A percentile compares a stretch with the other conserved stretches of the same genome.
phyloP scores from a whole-genome alignment of 92 coral and sea anemone genomes.

The Zoanthus sansibaricus region DNA sequence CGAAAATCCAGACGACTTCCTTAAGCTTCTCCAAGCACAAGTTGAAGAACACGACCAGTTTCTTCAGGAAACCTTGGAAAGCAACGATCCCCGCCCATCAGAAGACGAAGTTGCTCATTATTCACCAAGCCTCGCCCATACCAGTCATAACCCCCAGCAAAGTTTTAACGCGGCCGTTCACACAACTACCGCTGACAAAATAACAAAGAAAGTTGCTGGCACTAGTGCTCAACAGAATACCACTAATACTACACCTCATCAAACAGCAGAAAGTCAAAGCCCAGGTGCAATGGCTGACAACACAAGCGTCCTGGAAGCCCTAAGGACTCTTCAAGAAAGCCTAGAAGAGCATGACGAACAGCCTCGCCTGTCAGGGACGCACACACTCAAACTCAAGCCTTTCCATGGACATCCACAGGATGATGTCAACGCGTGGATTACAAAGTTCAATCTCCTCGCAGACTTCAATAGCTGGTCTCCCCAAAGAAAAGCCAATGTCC shows the following conservation, averaged over 20 bases:
- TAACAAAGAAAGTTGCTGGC: no score
- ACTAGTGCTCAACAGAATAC: not conserved
- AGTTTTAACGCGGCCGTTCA: no score
- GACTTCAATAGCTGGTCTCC: not conserved
- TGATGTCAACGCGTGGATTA: not conserved
- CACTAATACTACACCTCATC: not conserved
- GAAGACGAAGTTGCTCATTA: no score
- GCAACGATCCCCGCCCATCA: not conserved
- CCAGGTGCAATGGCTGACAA: not conserved
- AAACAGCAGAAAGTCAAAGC: no score
- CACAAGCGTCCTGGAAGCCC: not conserved
- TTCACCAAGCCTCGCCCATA: not conserved
- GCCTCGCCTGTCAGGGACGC: not conserved
- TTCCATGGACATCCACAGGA: not conserved
- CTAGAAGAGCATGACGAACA: not conserved
- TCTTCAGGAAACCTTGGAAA: not conserved
- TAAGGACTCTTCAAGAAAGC: not conserved
- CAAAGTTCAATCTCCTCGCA: not conserved
- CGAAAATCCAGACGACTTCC: not conserved
- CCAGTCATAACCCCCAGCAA: no score
- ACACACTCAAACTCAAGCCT: not conserved
- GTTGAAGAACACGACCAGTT: not conserved
- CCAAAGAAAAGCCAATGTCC: no score
- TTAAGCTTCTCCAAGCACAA: not conserved
- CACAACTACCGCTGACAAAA: no score